Evolutionary conservation across 2,888 invertebrate genomes (phyloP).

Genomic region (Cheilosia soror): DNA sequence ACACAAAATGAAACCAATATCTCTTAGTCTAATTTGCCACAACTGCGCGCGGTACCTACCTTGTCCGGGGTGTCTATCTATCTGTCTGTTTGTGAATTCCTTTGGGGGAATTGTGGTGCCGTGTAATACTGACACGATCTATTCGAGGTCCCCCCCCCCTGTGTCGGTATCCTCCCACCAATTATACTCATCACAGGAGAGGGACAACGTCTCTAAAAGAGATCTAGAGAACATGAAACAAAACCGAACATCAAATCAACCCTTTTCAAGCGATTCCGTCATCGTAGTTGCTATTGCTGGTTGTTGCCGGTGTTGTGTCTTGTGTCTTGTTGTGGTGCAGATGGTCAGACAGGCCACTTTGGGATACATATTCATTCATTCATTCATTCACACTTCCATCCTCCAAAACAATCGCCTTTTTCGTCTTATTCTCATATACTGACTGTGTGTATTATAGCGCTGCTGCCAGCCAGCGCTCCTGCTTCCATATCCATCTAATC

Average conservation of each 20-base stretch:
- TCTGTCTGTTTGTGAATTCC: conserved; percentile 50
- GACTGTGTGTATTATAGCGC: conserved; percentile 17
- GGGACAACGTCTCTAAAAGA: background rate
- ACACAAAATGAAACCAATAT: conserved; percentile 75
- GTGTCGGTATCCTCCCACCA: conserved; percentile 69
- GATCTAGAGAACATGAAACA: conserved; percentile 54
- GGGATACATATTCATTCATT: conserved; percentile 68
- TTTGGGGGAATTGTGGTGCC: conserved; percentile 52
- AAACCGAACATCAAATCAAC: conserved; percentile 66
- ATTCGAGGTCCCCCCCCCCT: conserved; percentile 10
- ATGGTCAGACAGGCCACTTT: conserved; percentile 65
- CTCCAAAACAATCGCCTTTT: conserved; percentile 63
- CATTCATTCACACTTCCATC: conserved; percentile 75
- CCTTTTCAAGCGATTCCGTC: conserved; percentile 65
- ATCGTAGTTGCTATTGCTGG: conserved; percentile 46
- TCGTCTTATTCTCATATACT: background rate
- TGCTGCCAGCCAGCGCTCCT: conserved; percentile 22
- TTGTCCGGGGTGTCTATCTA: conserved; percentile 34
- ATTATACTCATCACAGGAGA: conserved; percentile 50
- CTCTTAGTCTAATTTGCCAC: conserved; percentile 72
- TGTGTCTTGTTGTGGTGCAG: conserved; percentile 15
- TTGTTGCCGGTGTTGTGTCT: conserved; percentile 13
- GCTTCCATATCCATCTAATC: conserved; percentile 71
- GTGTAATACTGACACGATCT: conserved; percentile 73
- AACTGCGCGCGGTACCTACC: conserved; percentile 18